These are phyloP conservation scores for Sarcophaga caerulescens DNA, from an alignment of 2,888 invertebrate genomes.

Conservation along the genomic window DNA sequence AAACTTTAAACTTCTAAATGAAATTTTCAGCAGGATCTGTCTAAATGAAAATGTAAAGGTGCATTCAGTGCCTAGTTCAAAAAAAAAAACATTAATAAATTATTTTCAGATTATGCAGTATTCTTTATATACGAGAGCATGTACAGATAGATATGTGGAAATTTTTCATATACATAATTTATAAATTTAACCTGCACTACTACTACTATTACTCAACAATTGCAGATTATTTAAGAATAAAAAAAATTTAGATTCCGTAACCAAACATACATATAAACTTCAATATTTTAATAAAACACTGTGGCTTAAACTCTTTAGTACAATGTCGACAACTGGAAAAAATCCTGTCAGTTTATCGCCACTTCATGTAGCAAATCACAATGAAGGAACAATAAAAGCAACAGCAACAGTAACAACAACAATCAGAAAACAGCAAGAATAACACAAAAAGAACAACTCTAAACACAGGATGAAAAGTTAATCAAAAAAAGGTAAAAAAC, in stretches of 20 bases:
- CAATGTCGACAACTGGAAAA: conserved; percentile 50
- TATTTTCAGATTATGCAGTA: too few relatives aligned
- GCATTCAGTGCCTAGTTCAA: too few relatives aligned
- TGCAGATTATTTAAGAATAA: conserved; percentile 46
- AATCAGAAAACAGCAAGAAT: conserved; percentile 7
- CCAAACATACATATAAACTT: conserved; percentile 43
- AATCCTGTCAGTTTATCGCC: conserved; percentile 47
- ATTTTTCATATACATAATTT: background rate
- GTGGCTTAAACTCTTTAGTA: conserved; percentile 42
- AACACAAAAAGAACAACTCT: conserved; percentile 30
- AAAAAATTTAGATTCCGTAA: conserved; percentile 48
- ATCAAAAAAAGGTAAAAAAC: conserved; percentile 50
- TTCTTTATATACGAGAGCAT: background rate
- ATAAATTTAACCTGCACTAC: conserved; percentile 12
- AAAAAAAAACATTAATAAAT: too few relatives aligned
- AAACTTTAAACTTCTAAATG: too few relatives aligned
- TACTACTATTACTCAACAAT: background rate
- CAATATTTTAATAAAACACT: conserved; percentile 36
- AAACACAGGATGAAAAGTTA: conserved; percentile 61
- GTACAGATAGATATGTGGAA: background rate
- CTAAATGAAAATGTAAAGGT: too few relatives aligned
- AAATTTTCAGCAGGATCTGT: too few relatives aligned
- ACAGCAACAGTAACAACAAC: conserved; percentile 4
- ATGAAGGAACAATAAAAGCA: conserved; percentile 38
- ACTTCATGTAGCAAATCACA: conserved; percentile 55